Evolutionary conservation across 2,113 vertebrate genomes (phyloP), one percentile per base, ranked within the genome.

Genomic region (Callospermophilus lateralis): DNA sequence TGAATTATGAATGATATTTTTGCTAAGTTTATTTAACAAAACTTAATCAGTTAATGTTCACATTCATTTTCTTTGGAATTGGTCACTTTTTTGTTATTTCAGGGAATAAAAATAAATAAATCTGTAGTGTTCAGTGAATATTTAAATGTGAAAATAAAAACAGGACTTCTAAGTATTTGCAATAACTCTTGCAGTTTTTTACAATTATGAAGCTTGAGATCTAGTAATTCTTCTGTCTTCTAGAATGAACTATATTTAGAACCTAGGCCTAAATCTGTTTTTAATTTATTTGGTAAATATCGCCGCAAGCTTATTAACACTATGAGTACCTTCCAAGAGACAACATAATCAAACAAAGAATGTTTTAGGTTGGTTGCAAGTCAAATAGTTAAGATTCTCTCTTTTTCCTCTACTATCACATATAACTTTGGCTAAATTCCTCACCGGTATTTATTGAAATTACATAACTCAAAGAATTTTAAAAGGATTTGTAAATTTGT

Each of bases 391-490:
- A 16, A 24, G 53, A 15, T 37, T 12, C 0, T 93, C 2, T 58
- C 55, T 77, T 81, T 37, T 65, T 74, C 86, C 6, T 95, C n/a
- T 89, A 2, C 12, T 55, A 61, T 74, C 37, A 55, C 48, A 45
- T 39, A 39, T 26, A 55, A 95, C 13, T 30, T 24, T 74, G 16
- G 8, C 86, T 78, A 95, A 89, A 92, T 63, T 90, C 32, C 30
- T 89, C 85, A 10, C 30, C 61, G 90, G 65, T 63, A 26, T 28
- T 78, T 86, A 83, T 85, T 42, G 8, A 86, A 37, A 42, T 80
- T 96, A 86, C 77, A 39, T 61, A 92, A 93, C 70, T 65, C 48
- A 61, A 78, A 87, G 17, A 89, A 91, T 89, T 61, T 89, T 34
- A 93, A 86, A 93, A 26, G 19, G 22, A 95, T 73, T 30, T 48